Conservation (phyloP, 1,140 invertebrate species). For the Diploscapter pachys region DNA sequence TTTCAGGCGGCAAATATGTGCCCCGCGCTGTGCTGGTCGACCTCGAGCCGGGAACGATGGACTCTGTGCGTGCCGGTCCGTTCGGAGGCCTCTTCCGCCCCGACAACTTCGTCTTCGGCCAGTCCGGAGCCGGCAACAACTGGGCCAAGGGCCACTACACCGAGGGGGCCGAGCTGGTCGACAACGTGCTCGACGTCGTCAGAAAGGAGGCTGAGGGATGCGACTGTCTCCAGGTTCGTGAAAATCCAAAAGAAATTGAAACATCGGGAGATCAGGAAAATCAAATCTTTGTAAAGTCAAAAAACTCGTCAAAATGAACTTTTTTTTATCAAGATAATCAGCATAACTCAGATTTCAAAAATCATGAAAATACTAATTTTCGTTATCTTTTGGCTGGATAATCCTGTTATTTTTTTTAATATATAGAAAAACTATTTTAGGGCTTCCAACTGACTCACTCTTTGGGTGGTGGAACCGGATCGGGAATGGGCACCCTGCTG, state of each 20-base stretch:
- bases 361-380: too few relatives aligned
- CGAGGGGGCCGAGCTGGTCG: slow-evolving; percentile 81
- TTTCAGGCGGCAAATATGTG: slow-evolving; percentile 77
- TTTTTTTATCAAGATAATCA: too few relatives aligned
- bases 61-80: slow-evolving; percentile 82
- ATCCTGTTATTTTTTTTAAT: slow-evolving; percentile 62
- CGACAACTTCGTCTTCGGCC: slow-evolving; percentile 82
- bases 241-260: not conserved
- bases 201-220: slow-evolving; percentile 80
- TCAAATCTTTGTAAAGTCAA: too few relatives aligned
- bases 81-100: slow-evolving; percentile 76
- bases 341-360: too few relatives aligned
- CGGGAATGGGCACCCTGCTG: slow-evolving; percentile 65
- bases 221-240: slow-evolving; percentile 61
- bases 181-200: slow-evolving; percentile 77
- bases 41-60: slow-evolving; percentile 89
- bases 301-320: too few relatives aligned
- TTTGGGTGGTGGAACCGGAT: slow-evolving; percentile 61
- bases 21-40: slow-evolving; percentile 84
- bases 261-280: too few relatives aligned
- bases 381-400: too few relatives aligned
- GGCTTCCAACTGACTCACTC: slow-evolving; percentile 62
- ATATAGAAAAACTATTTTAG: slow-evolving; percentile 69
- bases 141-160: slow-evolving; percentile 89
- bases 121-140: slow-evolving; percentile 77